These are phyloP conservation scores for Orientallactaga bullata DNA, from an alignment of 2,113 vertebrate genomes.

Conservation along the genomic window DNA sequence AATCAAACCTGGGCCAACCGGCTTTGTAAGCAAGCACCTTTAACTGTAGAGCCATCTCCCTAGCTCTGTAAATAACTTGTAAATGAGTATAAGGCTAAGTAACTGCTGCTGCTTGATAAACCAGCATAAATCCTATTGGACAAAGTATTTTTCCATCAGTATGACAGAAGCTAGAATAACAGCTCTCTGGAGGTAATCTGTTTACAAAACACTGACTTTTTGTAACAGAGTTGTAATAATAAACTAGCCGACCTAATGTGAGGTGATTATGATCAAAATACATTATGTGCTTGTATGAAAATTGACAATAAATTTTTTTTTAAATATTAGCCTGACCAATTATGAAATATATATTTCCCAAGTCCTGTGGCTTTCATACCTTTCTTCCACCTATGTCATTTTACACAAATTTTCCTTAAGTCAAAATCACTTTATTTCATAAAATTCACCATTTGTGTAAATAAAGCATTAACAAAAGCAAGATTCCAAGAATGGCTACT, in stretches of 20 bases:
- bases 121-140: background rate
- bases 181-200: constrained; percentile 4
- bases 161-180: background rate
- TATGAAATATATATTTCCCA: background rate
- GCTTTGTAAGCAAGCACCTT: too few species aligned
- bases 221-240: background rate
- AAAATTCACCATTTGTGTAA: constrained; percentile 14
- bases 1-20: too few species aligned
- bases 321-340: background rate
- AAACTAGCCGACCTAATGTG: too few species aligned
- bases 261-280: too few species aligned
- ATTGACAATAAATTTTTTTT: too few species aligned
- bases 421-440: constrained; percentile 9
- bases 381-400: constrained; percentile 28
- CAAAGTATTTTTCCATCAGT: background rate
- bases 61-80: too few species aligned
- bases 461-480: constrained; percentile 33
- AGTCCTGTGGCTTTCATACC: background rate
- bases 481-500: background rate
- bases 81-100: too few species aligned
- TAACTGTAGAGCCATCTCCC: too few species aligned
- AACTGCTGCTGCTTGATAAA: background rate
- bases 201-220: background rate
- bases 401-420: background rate
- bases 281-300: too few species aligned